Conservation (phyloP, 2,113 vertebrate species). For the Garra rufa region DNA sequence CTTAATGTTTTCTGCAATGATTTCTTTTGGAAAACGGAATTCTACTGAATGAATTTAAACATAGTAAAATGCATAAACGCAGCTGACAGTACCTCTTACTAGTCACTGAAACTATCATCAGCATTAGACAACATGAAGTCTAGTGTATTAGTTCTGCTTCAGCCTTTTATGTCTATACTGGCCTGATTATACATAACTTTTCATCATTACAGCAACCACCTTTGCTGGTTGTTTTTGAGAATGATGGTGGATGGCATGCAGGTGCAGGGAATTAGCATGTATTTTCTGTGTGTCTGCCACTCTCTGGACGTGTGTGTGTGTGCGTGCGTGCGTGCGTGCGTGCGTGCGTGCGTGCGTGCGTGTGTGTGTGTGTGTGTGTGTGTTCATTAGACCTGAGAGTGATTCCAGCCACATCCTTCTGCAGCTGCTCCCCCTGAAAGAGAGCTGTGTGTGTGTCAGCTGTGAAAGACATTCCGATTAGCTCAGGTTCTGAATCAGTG, state of each 20-base stretch:
- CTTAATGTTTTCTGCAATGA: background rate
- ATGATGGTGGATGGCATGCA: constrained; percentile 21
- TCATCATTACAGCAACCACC: background rate
- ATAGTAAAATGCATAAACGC: background rate
- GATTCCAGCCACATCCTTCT: constrained; percentile 6
- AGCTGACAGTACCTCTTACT: background rate
- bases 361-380: background rate
- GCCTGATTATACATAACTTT: background rate
- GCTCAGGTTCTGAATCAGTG: background rate
- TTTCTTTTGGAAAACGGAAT: background rate
- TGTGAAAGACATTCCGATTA: constrained; percentile 27
- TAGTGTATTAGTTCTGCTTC: background rate
- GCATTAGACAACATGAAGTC: background rate
- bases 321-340: background rate
- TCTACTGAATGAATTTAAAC: background rate
- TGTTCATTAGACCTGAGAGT: constrained; percentile 23
- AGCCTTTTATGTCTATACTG: background rate
- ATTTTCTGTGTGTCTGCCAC: background rate
- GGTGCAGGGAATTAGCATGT: background rate
- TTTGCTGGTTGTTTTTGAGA: constrained; percentile 18
- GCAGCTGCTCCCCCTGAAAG: constrained; percentile 29
- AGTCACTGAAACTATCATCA: background rate
- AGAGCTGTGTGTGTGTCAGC: background rate
- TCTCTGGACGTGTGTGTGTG: constrained; percentile 7
- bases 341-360: background rate